Conservation (phyloP, 2,888 invertebrate species). For the Cantharis nigra region DNA sequence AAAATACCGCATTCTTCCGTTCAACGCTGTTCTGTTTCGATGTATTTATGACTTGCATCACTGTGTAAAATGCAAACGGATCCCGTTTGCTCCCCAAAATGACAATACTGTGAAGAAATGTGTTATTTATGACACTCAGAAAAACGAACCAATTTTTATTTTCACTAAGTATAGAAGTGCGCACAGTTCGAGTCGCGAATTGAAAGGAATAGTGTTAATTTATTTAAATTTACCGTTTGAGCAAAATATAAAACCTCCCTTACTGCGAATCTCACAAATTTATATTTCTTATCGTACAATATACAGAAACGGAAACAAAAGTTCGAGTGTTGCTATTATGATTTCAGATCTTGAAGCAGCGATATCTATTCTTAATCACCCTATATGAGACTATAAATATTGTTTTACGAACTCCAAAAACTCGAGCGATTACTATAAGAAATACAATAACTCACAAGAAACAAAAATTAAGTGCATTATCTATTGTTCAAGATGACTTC, state of each 20-base stretch:
- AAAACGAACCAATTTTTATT: slow-evolving; percentile 44
- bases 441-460: background rate
- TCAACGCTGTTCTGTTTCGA: slow-evolving; percentile 42
- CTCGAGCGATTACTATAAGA: slow-evolving; percentile 25
- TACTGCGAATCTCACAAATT: slow-evolving; percentile 29
- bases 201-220: slow-evolving; percentile 6
- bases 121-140: slow-evolving; percentile 47
- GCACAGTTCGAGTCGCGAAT: slow-evolving; percentile 39
- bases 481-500: background rate
- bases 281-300: slow-evolving; percentile 4
- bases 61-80: slow-evolving; percentile 44
- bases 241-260: slow-evolving; percentile 42
- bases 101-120: slow-evolving; percentile 40
- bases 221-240: slow-evolving; percentile 44
- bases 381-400: slow-evolving; percentile 42
- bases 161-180: slow-evolving; percentile 40
- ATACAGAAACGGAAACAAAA: background rate
- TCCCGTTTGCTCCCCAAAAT: slow-evolving; percentile 45
- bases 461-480: background rate
- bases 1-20: slow-evolving; percentile 47
- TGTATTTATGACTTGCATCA: slow-evolving; percentile 46
- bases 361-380: slow-evolving; percentile 18
- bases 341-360: background rate
- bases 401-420: slow-evolving; percentile 48
- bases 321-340: background rate